Evolutionary conservation across 2,797 vertebrate species (phyloP).

Genomic region (Ctenosaura bakeri): DNA sequence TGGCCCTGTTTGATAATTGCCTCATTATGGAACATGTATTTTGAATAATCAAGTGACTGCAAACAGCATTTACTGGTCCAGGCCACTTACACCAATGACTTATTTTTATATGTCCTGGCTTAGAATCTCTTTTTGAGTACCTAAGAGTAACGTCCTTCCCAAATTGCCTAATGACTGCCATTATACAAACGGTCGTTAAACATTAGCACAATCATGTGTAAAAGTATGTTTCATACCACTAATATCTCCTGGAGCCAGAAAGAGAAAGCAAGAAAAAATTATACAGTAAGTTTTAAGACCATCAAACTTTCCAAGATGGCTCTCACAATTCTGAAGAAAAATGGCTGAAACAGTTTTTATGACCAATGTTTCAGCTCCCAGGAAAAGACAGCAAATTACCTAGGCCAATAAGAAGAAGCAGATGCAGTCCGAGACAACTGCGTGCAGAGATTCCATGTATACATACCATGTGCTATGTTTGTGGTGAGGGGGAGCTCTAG

Average conservation of each 20-base stretch:
- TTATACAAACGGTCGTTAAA: not conserved
- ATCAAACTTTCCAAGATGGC: slow-evolving; percentile 42
- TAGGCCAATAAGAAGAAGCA: not conserved
- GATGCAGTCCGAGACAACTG: not conserved
- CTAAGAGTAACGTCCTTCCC: not conserved
- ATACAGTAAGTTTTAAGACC: not conserved
- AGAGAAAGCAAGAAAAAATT: slow-evolving; percentile 23
- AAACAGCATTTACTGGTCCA: not conserved
- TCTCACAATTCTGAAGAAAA: slow-evolving; percentile 49
- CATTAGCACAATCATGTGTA: not conserved
- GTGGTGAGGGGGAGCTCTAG: not conserved
- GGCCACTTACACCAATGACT: not conserved
- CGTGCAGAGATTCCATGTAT: not conserved
- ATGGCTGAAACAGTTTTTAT: not conserved
- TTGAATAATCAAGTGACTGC: too few relatives aligned
- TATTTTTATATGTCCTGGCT: not conserved
- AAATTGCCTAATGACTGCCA: slow-evolving; percentile 21
- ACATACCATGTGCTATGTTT: not conserved
- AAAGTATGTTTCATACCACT: not conserved
- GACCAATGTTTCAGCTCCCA: not conserved
- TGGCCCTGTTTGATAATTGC: not conserved
- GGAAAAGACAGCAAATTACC: not conserved
- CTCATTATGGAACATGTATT: not conserved
- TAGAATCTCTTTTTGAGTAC: not conserved
- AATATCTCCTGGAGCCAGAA: not conserved